phyloP scores from a whole-genome alignment of 2,888 invertebrate genomes.

The Sphecodes monilicornis region DNA sequence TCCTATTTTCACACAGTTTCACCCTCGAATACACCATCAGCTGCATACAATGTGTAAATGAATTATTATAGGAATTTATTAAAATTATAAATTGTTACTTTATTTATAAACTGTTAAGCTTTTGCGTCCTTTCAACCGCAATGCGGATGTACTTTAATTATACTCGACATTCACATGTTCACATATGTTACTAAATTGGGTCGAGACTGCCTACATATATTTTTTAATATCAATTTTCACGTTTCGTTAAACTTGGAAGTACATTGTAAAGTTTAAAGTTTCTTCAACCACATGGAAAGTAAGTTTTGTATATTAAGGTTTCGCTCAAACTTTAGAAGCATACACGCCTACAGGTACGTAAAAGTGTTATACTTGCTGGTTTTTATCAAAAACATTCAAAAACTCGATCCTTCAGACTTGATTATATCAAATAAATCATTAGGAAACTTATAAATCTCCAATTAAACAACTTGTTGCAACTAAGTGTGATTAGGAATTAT shows the following conservation, averaged over 20 bases:
- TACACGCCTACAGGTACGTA: neutral
- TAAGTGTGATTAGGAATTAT: neutral
- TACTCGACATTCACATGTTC: neutral
- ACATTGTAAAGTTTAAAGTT: neutral
- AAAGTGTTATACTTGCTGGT: neutral
- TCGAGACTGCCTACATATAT: neutral
- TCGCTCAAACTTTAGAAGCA: neutral
- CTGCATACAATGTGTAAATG: neutral
- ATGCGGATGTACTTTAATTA: neutral
- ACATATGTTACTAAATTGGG: neutral
- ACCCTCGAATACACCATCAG: neutral
- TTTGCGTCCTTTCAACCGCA: neutral
- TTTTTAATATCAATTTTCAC: slow-evolving; percentile 1
- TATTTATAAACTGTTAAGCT: neutral
- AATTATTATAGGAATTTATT: neutral
- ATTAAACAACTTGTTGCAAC: neutral
- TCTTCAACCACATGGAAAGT: neutral
- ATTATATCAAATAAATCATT: neutral
- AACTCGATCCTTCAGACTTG: neutral
- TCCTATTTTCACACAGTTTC: neutral
- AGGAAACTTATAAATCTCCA: neutral
- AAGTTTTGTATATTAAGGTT: neutral
- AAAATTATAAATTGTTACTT: neutral
- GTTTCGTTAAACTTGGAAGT: neutral
- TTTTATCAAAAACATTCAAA: neutral